A percentile compares a stretch with the other conserved stretches of the same genome.
phyloP scores from a whole-genome alignment of 2,797 vertebrate genomes.

The Lutjanus campechanus region DNA sequence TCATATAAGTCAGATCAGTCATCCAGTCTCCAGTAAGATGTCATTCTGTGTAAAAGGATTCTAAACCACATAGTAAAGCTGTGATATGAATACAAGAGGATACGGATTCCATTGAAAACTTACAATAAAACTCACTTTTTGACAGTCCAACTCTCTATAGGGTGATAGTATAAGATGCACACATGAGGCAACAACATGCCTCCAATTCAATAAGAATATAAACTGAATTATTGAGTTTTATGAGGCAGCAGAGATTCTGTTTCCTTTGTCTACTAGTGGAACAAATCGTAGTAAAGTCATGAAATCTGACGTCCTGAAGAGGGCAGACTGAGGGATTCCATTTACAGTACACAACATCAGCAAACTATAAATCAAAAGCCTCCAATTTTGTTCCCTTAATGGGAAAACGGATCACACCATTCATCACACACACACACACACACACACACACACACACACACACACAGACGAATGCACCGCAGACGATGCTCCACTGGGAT shows the following conservation, averaged over 20 bases:
- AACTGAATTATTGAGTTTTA: background rate
- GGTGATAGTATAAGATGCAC: background rate
- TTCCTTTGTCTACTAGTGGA: background rate
- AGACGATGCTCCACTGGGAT: conserved; percentile 30
- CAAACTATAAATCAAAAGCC: conserved; percentile 66
- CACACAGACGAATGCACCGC: background rate
- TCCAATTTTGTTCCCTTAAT: conserved; percentile 53
- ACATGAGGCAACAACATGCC: background rate
- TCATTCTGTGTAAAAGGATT: background rate
- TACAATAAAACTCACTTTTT: conserved; percentile 10
- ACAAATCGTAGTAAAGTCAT: conserved; percentile 9
- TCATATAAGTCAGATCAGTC: conserved; percentile 3
- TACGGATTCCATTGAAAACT: background rate
- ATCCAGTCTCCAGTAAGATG: background rate
- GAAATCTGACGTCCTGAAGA: conserved; percentile 28
- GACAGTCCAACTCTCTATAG: background rate
- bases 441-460: too few species aligned
- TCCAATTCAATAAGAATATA: background rate
- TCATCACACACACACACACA: conserved; percentile 44
- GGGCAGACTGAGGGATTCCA: conserved; percentile 50
- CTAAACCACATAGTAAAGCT: background rate
- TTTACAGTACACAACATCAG: conserved; percentile 40
- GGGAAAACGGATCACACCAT: conserved; percentile 42
- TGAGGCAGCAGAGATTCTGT: background rate
- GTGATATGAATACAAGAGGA: background rate